phyloP scores from a whole-genome alignment of 2,888 invertebrate genomes.

The Clanis bilineata region DNA sequence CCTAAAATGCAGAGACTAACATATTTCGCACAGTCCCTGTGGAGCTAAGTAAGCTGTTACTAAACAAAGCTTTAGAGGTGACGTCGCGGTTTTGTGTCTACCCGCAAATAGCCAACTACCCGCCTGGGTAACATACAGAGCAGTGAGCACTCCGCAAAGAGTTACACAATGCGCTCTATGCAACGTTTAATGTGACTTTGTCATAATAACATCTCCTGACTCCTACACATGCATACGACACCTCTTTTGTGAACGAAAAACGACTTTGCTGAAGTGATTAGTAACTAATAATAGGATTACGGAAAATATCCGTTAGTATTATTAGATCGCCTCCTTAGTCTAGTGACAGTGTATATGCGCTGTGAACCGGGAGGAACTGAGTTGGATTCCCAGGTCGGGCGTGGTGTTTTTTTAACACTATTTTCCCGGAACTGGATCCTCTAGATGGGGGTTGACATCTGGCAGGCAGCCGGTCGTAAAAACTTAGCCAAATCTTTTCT shows the following conservation, averaged over 20 bases:
- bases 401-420: no score
- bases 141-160: background rate
- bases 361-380: no score
- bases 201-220: constrained; percentile 34
- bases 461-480: no score
- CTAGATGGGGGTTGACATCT: no score
- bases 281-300: background rate
- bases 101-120: constrained; percentile 45
- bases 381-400: no score
- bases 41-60: constrained; percentile 32
- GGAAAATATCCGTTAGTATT: no score
- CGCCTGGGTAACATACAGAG: constrained; percentile 23
- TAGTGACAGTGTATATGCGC: no score
- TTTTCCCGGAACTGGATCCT: no score
- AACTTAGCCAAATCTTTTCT: no score
- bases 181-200: constrained; percentile 30
- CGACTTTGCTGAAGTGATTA: constrained; percentile 6
- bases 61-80: constrained; percentile 42
- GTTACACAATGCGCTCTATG: background rate
- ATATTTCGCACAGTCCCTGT: constrained; percentile 23
- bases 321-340: no score
- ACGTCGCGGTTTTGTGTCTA: constrained; percentile 32
- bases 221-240: constrained; percentile 23
- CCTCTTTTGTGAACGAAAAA: constrained; percentile 20
- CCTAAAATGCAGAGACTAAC: constrained; percentile 28